Base-by-base conservation (phyloP, 2,797 vertebrate genomes). In the Pangasius larnaudii region DNA sequence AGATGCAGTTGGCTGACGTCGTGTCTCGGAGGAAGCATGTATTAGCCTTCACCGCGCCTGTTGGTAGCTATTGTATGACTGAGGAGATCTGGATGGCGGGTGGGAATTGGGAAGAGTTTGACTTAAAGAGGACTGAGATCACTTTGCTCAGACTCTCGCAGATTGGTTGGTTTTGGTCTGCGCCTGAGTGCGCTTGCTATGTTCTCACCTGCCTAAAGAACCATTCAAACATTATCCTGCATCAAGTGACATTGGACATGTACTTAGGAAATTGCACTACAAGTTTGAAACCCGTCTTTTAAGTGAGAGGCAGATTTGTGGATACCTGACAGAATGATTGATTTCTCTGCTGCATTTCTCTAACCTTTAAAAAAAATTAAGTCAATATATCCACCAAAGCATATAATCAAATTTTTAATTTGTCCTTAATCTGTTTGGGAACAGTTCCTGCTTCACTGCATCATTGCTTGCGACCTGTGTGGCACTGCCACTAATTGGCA, bases 401-500 rank as follows among this genome's bases (percentile, higher is more conserved):
- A n/a, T 59, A 36, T 42, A 86, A 67, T 67, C 61, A n/a, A 79
- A 79, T 16, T 65, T 33, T 63, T 5, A 51, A 78, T 65, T 67
- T 53, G 61, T 78, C 16, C 61, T 39, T 16, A n/a, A 56, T 80
- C 75, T 30, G 75, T 69, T 53, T 69, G 49, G 13, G 63, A 58
- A 9, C 16, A 19, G 4, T 27, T 67, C 24, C 61, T 79, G 61
- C 69, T 80, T 86, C 33, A 13, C 33, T 83, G 56, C 58, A 53
- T 84, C 80, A 39, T 19, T 33, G 81, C 81, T 67, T 11, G 71
- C 59, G 56, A 80, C 77, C 65, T 72, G 87, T 90, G 84, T 88
- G 91, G 90, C 71, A 86, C 27, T 87, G 80, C 49, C 61, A 59
- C 72, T 89, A 90, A 89, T 89, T 87, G 84, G 90, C 78, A 49